These are phyloP conservation scores for Macrosoma leucophasiata DNA, from an alignment of 2,888 invertebrate genomes.

Conservation along the genomic window DNA sequence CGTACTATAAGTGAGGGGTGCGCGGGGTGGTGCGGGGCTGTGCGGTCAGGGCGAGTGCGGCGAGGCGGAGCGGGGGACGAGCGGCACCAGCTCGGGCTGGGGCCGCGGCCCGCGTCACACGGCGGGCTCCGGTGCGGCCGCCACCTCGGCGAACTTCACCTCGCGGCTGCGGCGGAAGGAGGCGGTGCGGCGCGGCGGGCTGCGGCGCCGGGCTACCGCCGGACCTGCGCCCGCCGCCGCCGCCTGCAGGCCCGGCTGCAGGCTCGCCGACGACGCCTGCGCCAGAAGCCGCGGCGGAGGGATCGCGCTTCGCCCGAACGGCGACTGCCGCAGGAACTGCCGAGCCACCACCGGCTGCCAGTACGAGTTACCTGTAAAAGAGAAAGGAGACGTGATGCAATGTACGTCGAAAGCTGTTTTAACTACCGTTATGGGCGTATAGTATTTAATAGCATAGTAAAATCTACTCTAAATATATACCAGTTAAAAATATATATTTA, in stretches of 20 bases:
- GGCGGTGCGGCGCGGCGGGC: conserved; percentile 58
- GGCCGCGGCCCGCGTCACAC: conserved; percentile 74
- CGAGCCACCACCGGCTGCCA: conserved; percentile 84
- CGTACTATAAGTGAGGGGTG: conserved; percentile 61
- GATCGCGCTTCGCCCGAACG: conserved; percentile 65
- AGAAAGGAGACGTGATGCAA: no score
- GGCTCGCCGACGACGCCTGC: conserved; percentile 65
- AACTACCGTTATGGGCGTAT: no score
- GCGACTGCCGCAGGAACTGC: conserved; percentile 82
- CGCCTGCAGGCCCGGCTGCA: conserved; percentile 62
- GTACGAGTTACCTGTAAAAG: conserved; percentile 56
- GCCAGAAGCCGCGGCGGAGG: conserved; percentile 49
- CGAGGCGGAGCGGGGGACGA: conserved; percentile 37
- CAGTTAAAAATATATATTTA: no score
- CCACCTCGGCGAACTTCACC: conserved; percentile 70
- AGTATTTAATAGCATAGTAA: no score
- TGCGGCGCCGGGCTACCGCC: conserved; percentile 47
- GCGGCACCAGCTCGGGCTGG: conserved; percentile 74
- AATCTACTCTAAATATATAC: no score
- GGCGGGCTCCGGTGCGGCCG: conserved; percentile 41
- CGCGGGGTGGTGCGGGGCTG: conserved; percentile 38
- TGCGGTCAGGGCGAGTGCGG: conserved; percentile 45
- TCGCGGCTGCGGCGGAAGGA: conserved; percentile 68
- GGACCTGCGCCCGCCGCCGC: conserved; percentile 69
- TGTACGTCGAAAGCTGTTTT: no score